A percentile compares a stretch with the other conserved stretches of the same genome.
phyloP scores from a whole-genome alignment of 2,888 invertebrate species.

The Gymnocheta viridis region DNA sequence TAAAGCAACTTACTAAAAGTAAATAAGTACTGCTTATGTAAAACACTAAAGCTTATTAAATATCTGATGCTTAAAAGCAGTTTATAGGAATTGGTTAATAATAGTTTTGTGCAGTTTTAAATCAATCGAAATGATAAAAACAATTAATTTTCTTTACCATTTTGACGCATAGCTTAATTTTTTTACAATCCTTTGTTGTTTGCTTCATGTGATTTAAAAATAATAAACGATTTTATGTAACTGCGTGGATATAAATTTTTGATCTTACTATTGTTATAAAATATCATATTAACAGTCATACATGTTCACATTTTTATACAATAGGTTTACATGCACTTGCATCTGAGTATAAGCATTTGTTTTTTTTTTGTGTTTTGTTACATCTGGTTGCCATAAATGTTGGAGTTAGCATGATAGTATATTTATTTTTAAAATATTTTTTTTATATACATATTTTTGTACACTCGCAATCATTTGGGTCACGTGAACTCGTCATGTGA shows the following conservation, averaged over 20 bases:
- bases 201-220: constrained; percentile 22
- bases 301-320: background rate
- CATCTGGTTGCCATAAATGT: constrained; percentile 27
- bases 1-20: too few relatives aligned
- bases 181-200: background rate
- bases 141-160: background rate
- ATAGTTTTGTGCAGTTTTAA: too few relatives aligned
- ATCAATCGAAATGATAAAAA: too few relatives aligned
- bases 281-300: background rate
- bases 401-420: constrained; percentile 10
- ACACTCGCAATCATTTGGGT: constrained; percentile 68
- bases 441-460: constrained; percentile 53
- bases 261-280: constrained; percentile 32
- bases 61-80: too few relatives aligned
- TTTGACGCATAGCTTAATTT: background rate
- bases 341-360: background rate
- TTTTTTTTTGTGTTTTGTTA: constrained; percentile 7
- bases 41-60: too few relatives aligned
- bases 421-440: constrained; percentile 18
- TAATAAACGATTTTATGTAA: background rate
- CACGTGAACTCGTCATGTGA: constrained; percentile 66
- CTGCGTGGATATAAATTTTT: constrained; percentile 19
- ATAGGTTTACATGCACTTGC: background rate
- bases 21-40: too few relatives aligned
- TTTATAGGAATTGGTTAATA: too few relatives aligned